A percentile compares a stretch with the other conserved stretches of the same genome.
Evolutionary conservation across 1,140 invertebrate species (phyloP).

Genomic region (Calephelis nemesis): DNA sequence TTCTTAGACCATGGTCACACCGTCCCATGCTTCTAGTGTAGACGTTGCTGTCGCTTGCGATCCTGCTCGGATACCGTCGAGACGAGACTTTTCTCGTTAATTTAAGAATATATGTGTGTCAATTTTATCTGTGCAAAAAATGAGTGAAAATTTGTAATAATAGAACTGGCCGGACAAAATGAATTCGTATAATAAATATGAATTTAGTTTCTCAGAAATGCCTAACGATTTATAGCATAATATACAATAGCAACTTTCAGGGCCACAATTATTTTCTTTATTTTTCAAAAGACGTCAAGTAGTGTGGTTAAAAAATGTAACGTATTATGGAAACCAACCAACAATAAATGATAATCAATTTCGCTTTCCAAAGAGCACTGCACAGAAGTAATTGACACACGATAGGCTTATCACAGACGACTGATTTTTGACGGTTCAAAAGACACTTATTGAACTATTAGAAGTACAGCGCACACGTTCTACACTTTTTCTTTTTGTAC

Average conservation of each 20-base stretch:
- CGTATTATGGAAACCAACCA: too few species aligned
- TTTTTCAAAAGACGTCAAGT: too few species aligned
- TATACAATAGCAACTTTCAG: too few species aligned
- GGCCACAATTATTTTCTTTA: too few species aligned
- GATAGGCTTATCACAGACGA: conserved; percentile 3
- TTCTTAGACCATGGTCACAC: conserved; percentile 29
- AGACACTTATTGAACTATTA: neutral
- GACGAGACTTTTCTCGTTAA: conserved; percentile 35
- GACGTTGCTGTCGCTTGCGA: conserved; percentile 67
- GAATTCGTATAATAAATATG: too few species aligned
- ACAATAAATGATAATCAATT: too few species aligned
- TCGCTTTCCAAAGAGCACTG: neutral
- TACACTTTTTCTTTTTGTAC: neutral
- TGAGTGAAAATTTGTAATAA: too few species aligned
- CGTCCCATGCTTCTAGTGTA: conserved; percentile 71
- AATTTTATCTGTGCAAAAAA: neutral
- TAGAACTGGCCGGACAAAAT: too few species aligned
- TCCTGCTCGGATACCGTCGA: conserved; percentile 40
- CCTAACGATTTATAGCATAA: too few species aligned
- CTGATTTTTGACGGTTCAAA: neutral
- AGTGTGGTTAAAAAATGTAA: too few species aligned
- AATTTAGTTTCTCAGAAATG: too few species aligned
- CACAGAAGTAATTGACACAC: neutral
- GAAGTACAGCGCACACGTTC: neutral
- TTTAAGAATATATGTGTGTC: neutral